Evolutionary conservation across 2,113 vertebrate species (phyloP).

Genomic region (Cyprinodon variegatus): DNA sequence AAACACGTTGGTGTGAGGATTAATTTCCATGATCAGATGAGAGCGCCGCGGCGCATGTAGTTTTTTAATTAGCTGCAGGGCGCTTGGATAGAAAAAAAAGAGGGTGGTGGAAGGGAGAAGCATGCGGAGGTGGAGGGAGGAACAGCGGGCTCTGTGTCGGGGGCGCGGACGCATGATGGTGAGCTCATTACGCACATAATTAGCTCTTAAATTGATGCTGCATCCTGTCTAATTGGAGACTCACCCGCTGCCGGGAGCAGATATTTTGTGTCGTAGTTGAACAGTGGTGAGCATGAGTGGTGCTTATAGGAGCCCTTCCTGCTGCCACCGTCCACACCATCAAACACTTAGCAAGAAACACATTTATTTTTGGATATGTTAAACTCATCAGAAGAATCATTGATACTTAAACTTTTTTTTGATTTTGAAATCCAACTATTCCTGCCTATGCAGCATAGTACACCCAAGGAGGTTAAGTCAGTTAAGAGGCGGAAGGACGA

Average conservation of each 20-base stretch:
- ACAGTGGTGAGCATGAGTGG: neutral
- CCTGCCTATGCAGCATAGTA: too few relatives aligned
- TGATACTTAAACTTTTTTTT: neutral
- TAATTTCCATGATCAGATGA: constrained; percentile 96
- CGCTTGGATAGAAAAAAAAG: constrained; percentile 76
- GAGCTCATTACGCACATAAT: constrained; percentile 98
- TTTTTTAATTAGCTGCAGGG: constrained; percentile 96
- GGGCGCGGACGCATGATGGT: constrained; percentile 91
- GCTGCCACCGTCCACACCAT: neutral
- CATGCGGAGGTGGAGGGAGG: constrained; percentile 10
- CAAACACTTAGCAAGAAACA: neutral
- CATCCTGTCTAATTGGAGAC: constrained; percentile 95
- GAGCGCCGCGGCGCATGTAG: constrained; percentile 92
- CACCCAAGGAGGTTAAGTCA: neutral
- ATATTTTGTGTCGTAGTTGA: constrained; percentile 65
- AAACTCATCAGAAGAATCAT: neutral
- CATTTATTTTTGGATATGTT: neutral
- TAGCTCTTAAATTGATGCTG: constrained; percentile 98
- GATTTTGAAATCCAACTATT: neutral
- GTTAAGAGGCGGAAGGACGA: too few relatives aligned
- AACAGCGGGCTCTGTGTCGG: constrained; percentile 85
- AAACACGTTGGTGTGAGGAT: constrained; percentile 94
- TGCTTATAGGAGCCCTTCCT: neutral
- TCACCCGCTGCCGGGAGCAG: constrained; percentile 90
- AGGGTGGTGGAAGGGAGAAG: neutral